These are phyloP conservation scores for Gallinago nigripennis DNA, from an alignment of 2,797 vertebrate genomes.

Conservation along the genomic window DNA sequence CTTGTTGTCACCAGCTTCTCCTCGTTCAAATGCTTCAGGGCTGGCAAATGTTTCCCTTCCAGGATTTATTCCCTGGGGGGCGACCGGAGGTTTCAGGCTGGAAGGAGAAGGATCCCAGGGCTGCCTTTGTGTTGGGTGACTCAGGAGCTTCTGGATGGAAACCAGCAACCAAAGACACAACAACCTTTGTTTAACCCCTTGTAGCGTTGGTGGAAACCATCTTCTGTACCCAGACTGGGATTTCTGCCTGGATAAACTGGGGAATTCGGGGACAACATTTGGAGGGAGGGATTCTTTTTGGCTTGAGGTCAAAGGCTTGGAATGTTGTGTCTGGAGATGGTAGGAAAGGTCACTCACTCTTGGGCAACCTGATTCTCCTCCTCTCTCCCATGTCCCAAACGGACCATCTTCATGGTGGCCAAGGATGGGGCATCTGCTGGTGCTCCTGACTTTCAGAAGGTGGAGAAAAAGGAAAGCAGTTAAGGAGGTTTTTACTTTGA, in stretches of 20 bases:
- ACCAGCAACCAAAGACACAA: background rate
- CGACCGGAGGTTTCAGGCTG: background rate
- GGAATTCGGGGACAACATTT: accelerated
- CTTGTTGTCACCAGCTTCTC: background rate
- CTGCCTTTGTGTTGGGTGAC: background rate
- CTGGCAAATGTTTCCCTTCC: background rate
- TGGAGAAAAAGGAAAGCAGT: background rate
- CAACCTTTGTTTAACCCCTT: background rate
- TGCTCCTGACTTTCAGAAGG: background rate
- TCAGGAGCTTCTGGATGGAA: background rate
- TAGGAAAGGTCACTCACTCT: background rate
- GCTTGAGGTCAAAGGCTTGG: background rate
- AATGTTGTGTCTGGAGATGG: too few species aligned
- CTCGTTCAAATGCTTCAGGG: background rate
- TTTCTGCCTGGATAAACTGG: background rate
- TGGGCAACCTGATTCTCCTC: background rate
- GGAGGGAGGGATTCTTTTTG: background rate
- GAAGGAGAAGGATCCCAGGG: background rate
- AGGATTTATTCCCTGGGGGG: background rate
- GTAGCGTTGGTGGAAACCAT: background rate
- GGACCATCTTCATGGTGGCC: too few species aligned
- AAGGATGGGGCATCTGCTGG: background rate
- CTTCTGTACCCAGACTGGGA: background rate
- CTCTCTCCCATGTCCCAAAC: background rate
- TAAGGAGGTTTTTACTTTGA: background rate